Percentiles rank a stretch among this genome's conserved stretches.
Evolutionary conservation across 2,113 vertebrate genomes (phyloP).

Genomic region (Paradisaea rubra): DNA sequence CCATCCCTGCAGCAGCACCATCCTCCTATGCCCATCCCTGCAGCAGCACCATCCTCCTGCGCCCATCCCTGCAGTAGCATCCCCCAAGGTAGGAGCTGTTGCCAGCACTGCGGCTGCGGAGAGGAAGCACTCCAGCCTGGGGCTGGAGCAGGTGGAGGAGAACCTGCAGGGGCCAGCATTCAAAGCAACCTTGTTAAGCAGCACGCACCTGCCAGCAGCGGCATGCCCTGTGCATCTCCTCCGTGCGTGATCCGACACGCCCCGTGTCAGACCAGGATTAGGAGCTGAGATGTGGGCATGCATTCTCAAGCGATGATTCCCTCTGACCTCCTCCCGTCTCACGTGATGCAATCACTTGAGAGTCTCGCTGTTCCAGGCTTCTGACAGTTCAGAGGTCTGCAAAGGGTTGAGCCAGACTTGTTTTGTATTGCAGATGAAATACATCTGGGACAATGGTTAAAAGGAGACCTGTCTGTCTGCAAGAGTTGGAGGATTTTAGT

Average conservation of each 20-base stretch:
- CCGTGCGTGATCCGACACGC: background rate
- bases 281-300: background rate
- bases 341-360: background rate
- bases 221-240: background rate
- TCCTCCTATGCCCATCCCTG: fast-evolving
- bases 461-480: background rate
- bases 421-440: background rate
- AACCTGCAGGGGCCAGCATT: background rate
- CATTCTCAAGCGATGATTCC: slow-evolving; percentile 20
- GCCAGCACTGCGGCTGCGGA: background rate
- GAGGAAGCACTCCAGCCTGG: background rate
- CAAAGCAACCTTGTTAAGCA: background rate
- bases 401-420: background rate
- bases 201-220: background rate
- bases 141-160: slow-evolving; percentile 25
- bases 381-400: slow-evolving; percentile 10
- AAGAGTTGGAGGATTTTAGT: background rate
- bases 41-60: background rate
- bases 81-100: background rate
- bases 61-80: background rate
- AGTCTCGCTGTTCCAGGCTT: background rate
- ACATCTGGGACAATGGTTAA: background rate
- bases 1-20: background rate
- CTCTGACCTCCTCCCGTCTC: slow-evolving; percentile 5
- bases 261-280: background rate